Percentiles rank a stretch among this genome's conserved stretches.
Conservation (phyloP, 2,113 vertebrate genomes). For the Ahaetulla prasina region DNA sequence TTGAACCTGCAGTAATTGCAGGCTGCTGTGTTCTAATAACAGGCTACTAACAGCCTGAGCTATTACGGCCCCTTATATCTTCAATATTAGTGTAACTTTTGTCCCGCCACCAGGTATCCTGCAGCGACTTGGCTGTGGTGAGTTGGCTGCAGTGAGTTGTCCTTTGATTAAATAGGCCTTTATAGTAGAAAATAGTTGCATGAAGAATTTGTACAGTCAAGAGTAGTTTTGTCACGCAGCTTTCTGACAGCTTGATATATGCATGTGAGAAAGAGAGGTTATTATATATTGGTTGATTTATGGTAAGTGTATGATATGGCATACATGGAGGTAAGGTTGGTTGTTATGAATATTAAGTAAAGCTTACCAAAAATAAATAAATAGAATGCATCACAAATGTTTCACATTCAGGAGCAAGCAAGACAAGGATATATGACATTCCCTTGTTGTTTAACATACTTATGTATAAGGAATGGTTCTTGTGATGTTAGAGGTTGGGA, state of each 20-base stretch:
- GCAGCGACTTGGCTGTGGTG: too few species aligned
- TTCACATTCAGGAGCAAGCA: background rate
- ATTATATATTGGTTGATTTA: background rate
- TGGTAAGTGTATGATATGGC: background rate
- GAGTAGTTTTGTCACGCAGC: background rate
- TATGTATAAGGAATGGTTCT: background rate
- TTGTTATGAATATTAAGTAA: background rate
- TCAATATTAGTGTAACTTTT: too few species aligned
- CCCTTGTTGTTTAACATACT: background rate
- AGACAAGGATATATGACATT: background rate
- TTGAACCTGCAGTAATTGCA: too few species aligned
- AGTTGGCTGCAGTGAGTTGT: too few species aligned
- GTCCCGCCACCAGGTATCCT: too few species aligned
- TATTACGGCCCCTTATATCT: too few species aligned
- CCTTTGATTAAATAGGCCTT: background rate
- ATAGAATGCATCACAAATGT: background rate
- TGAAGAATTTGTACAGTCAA: background rate
- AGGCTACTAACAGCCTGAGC: too few species aligned
- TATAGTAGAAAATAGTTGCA: background rate
- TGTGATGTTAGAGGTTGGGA: background rate
- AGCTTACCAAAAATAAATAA: background rate
- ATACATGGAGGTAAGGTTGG: background rate
- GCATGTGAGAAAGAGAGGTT: background rate
- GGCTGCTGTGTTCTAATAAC: too few species aligned
- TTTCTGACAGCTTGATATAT: background rate